Conservation (phyloP, 2,888 invertebrate genomes). For the Koerneria pararmatus region DNA sequence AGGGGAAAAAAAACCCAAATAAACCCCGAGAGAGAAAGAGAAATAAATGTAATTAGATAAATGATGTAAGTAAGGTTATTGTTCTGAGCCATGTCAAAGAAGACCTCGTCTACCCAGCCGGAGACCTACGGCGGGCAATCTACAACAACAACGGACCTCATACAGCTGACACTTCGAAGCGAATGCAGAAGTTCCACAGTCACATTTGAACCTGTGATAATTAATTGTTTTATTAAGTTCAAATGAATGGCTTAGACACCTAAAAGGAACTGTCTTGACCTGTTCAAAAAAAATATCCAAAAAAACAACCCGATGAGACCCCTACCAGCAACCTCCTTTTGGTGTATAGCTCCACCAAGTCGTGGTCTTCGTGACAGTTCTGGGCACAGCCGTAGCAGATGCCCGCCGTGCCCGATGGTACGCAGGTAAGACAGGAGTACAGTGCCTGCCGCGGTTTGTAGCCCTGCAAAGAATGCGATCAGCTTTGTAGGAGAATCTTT, state of each 20-base stretch:
- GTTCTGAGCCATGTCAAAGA: too few species aligned
- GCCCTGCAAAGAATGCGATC: conserved; percentile 68
- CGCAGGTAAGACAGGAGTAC: conserved; percentile 89
- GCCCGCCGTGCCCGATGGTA: conserved; percentile 22
- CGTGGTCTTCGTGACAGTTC: conserved; percentile 91
- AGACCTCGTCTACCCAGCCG: too few species aligned
- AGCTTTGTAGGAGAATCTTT: too few species aligned
- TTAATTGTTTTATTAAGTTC: not conserved
- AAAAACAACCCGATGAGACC: too few species aligned
- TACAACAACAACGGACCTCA: conserved; percentile 46
- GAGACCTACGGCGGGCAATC: too few species aligned
- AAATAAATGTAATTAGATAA: too few species aligned
- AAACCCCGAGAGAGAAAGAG: too few species aligned
- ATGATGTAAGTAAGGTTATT: too few species aligned
- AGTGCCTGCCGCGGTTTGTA: conserved; percentile 86
- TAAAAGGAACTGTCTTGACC: too few species aligned
- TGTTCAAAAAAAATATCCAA: too few species aligned
- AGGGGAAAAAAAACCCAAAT: not conserved
- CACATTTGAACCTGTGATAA: conserved; percentile 30
- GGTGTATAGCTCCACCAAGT: conserved; percentile 89
- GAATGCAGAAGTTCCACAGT: conserved; percentile 67
- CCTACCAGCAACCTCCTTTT: conserved; percentile 66
- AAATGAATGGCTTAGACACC: too few species aligned
- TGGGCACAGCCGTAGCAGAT: conserved; percentile 90
- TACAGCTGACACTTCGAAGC: conserved; percentile 61